These are phyloP conservation scores for Hirudinaria manillensis DNA, from an alignment of 2,888 invertebrate genomes.

Conservation along the genomic window DNA sequence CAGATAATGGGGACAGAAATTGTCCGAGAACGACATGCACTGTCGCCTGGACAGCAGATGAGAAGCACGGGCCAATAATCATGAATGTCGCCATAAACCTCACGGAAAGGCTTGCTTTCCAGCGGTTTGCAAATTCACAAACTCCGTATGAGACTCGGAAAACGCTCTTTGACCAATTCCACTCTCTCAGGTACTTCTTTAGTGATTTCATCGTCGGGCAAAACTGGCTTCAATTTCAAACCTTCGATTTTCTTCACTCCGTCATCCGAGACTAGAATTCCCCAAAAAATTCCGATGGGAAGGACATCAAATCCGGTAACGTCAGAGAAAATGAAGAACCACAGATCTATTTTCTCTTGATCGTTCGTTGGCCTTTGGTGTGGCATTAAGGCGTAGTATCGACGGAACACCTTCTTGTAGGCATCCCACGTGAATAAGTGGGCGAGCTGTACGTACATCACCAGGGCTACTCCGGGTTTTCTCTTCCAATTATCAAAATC, in stretches of 20 bases:
- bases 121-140: too few relatives aligned
- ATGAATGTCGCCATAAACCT: too few relatives aligned
- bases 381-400: slow-evolving; percentile 13
- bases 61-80: too few relatives aligned
- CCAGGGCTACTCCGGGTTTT: slow-evolving; percentile 38
- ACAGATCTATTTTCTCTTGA: slow-evolving; percentile 41
- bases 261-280: slow-evolving; percentile 36
- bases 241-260: slow-evolving; percentile 21
- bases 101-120: too few relatives aligned
- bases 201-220: slow-evolving; percentile 39
- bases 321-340: slow-evolving; percentile 40
- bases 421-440: slow-evolving; percentile 40
- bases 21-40: too few relatives aligned
- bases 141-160: not conserved
- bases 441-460: slow-evolving; percentile 41
- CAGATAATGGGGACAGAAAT: too few relatives aligned
- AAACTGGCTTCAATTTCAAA: slow-evolving; percentile 28
- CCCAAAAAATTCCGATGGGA: slow-evolving; percentile 41
- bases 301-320: slow-evolving; percentile 35
- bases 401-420: slow-evolving; percentile 37
- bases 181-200: slow-evolving; percentile 32
- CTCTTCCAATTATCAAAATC: slow-evolving; percentile 38
- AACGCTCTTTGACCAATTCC: slow-evolving; percentile 4
- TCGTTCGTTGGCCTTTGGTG: slow-evolving; percentile 29
- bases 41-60: too few relatives aligned